These are phyloP conservation scores for Paramormyrops kingsleyae DNA, from an alignment of 2,113 vertebrate species.

Conservation along the genomic window DNA sequence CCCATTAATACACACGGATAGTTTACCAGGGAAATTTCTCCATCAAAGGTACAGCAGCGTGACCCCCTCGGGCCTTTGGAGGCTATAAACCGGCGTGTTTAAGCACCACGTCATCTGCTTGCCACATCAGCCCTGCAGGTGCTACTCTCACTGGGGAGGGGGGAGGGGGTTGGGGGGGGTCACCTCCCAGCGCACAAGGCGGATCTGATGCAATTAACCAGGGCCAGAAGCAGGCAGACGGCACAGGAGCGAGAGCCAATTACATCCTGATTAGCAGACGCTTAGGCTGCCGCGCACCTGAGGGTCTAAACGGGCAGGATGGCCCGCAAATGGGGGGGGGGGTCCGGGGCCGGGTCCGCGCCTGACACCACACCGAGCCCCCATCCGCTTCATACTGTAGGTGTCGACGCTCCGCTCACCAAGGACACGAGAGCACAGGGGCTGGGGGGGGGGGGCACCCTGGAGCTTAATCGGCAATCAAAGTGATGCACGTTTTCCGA, in stretches of 20 bases:
- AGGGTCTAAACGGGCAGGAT: background rate
- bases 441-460: background rate
- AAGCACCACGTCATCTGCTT: background rate
- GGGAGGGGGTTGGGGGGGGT: background rate
- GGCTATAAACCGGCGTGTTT: background rate
- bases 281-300: background rate
- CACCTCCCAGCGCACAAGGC: background rate
- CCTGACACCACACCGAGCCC: background rate
- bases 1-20: background rate
- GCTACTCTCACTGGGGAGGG: background rate
- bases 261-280: slow-evolving; percentile 10
- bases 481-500: background rate
- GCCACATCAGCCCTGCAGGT: background rate
- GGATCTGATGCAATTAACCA: slow-evolving; percentile 12
- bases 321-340: no score
- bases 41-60: background rate
- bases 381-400: background rate
- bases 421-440: background rate
- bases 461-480: background rate
- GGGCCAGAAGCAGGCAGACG: background rate
- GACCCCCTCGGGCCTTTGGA: background rate
- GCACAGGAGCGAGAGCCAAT: background rate
- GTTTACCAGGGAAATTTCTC: background rate
- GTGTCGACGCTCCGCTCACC: background rate
- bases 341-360: background rate